These are phyloP conservation scores for Gryon sp. DNA, from an alignment of 1,140 invertebrate genomes.

Conservation along the genomic window DNA sequence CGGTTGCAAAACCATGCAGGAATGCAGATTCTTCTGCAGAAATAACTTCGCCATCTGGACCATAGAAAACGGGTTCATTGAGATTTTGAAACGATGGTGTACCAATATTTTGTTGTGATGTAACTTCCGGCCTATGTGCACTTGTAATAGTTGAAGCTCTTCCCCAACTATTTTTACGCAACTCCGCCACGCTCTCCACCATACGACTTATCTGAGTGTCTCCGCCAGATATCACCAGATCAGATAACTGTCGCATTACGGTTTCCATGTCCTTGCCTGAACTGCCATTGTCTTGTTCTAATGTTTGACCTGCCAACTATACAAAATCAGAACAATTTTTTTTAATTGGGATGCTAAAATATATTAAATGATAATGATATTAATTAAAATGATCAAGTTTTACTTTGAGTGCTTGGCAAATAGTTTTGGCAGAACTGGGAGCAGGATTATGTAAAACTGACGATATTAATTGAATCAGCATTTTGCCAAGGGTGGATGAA, in stretches of 20 bases:
- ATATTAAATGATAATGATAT: background rate
- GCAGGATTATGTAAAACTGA: constrained; percentile 72
- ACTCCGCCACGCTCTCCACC: constrained; percentile 73
- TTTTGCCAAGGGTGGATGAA: constrained; percentile 70
- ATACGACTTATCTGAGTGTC: constrained; percentile 72
- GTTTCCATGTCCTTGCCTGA: constrained; percentile 74
- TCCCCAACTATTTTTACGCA: constrained; percentile 75
- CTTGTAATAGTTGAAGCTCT: constrained; percentile 49
- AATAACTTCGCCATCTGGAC: constrained; percentile 75
- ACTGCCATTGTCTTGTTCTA: constrained; percentile 71
- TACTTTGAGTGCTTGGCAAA: constrained; percentile 79
- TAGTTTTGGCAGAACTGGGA: constrained; percentile 76
- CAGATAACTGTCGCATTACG: constrained; percentile 74
- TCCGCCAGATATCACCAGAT: constrained; percentile 72
- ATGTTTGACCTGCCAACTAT: constrained; percentile 75
- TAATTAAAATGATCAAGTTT: constrained; percentile 3
- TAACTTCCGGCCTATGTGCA: constrained; percentile 42
- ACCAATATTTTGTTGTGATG: constrained; percentile 51
- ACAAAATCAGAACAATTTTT: too few species aligned
- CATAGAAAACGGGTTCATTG: constrained; percentile 75
- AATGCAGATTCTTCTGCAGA: constrained; percentile 76
- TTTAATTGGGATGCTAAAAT: too few species aligned
- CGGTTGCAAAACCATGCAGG: constrained; percentile 65
- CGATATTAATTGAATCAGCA: constrained; percentile 73
- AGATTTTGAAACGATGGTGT: constrained; percentile 47